Base-by-base conservation (phyloP, 2,888 invertebrate genomes). In the Tillus elongatus region DNA sequence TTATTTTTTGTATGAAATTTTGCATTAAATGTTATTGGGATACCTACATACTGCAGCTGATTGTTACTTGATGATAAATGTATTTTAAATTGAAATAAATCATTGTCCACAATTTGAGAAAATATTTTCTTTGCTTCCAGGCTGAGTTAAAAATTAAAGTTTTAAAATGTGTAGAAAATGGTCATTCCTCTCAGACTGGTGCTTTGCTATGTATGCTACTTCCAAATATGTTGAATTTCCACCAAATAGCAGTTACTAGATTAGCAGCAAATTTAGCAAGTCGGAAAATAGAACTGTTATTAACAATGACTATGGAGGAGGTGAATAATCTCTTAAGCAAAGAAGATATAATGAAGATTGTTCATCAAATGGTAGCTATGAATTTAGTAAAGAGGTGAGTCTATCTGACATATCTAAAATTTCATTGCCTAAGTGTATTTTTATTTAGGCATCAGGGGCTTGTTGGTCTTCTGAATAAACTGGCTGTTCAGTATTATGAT, bases 211-310 rank as follows among this genome's bases (percentile, higher is more conserved):
- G 68, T 29, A 60, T 77, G 9, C 59, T 83, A 11, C 64, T 80
- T 4, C 74, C 76, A 33, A 68, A 71, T 51, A 74, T 88, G 45
- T 67, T 87, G 12, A 72, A 74, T 19, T 77, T 79, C 30, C 74
- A 77, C 13, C 78, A 83, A 41, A 70, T 84, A 15, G 77, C 81
- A 1, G 56, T 81, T 13, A 71, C 75, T 1, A 72, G 82, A 44
- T 64, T 78, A 54, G 81, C 82, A 36, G 77, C 80, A n/a, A 77
- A 77, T 51, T 70, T 89, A 37, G 82, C 82, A 0, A 77, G 80
- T 56, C 70, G 77, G 13, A 71, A 82, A 45, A 73, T 83, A 28
- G 79, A 77, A 53, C 68, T 77, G 45, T 60, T 88, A n/a, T 68
- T 82, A 42, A 76, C 79, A 0, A 61, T 77, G 52, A 60, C 71